These are phyloP conservation scores for Xiphorhynchus erythropygius DNA, from an alignment of 2,797 vertebrate species.

Conservation along the genomic window DNA sequence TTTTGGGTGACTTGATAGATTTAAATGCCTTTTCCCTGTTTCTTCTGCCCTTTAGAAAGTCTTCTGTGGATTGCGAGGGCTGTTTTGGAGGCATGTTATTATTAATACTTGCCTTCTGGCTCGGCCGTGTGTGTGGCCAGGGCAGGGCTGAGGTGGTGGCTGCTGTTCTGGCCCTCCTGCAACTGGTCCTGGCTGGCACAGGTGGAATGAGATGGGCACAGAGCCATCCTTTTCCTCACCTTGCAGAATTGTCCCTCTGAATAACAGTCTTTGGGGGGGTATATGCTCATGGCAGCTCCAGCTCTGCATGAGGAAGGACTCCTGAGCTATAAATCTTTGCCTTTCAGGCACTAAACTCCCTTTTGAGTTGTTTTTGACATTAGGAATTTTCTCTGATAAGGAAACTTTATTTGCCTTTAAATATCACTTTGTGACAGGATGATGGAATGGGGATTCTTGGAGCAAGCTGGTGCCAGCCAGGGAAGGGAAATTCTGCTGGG, in stretches of 20 bases:
- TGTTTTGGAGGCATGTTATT: neutral
- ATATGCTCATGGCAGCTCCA: neutral
- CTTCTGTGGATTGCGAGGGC: neutral
- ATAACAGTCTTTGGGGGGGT: neutral
- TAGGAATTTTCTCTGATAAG: slow-evolving; percentile 65
- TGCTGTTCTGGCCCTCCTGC: neutral
- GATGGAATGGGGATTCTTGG: slow-evolving; percentile 66
- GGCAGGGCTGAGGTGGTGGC: neutral
- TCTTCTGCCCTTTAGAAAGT: neutral
- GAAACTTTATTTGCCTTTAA: slow-evolving; percentile 57
- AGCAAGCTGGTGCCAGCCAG: slow-evolving; percentile 52
- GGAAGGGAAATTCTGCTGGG: slow-evolving; percentile 59
- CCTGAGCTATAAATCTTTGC: slow-evolving; percentile 18
- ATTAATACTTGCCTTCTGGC: neutral
- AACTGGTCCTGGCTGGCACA: neutral
- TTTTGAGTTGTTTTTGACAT: slow-evolving; percentile 40
- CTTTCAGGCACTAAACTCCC: slow-evolving; percentile 20
- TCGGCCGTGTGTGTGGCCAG: neutral
- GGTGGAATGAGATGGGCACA: fast-evolving
- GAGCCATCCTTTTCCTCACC: neutral
- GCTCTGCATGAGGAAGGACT: neutral
- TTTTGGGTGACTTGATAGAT: neutral
- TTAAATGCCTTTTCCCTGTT: neutral
- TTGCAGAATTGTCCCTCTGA: neutral
- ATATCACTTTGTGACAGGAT: slow-evolving; percentile 70